Conservation (phyloP, 2,888 invertebrate genomes). For the Tromatobia lineatoria region DNA sequence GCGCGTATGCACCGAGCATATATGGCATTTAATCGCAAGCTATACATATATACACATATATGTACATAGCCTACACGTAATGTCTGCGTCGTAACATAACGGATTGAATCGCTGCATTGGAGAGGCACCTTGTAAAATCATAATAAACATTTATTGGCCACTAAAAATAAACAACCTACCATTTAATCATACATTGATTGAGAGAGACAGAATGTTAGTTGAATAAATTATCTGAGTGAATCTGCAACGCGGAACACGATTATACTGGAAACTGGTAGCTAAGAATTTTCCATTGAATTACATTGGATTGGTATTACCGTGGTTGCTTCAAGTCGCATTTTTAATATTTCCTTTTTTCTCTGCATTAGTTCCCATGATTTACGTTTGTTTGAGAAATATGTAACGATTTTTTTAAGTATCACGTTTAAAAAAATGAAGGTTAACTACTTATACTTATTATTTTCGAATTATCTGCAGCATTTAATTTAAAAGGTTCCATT, state of each 20-base stretch:
- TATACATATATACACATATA: too few species aligned
- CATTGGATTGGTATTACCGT: background rate
- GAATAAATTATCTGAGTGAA: background rate
- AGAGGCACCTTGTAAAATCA: background rate
- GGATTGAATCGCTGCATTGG: background rate
- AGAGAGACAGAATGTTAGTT: background rate
- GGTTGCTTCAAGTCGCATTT: background rate
- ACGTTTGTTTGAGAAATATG: too few species aligned
- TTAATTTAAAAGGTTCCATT: too few species aligned
- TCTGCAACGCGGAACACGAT: background rate
- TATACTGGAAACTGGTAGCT: background rate
- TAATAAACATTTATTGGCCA: background rate
- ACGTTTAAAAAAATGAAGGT: too few species aligned
- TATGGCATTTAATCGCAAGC: background rate
- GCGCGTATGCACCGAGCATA: background rate
- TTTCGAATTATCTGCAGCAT: too few species aligned
- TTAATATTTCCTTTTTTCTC: background rate
- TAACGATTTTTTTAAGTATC: too few species aligned
- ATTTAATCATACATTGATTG: background rate
- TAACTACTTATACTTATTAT: too few species aligned
- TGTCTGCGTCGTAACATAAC: background rate
- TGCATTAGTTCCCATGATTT: background rate
- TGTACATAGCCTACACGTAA: background rate
- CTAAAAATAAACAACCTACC: background rate
- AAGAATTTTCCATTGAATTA: background rate